Evolutionary conservation across 2,888 invertebrate species (phyloP).

Genomic region (Rotaria magnacalcarata): DNA sequence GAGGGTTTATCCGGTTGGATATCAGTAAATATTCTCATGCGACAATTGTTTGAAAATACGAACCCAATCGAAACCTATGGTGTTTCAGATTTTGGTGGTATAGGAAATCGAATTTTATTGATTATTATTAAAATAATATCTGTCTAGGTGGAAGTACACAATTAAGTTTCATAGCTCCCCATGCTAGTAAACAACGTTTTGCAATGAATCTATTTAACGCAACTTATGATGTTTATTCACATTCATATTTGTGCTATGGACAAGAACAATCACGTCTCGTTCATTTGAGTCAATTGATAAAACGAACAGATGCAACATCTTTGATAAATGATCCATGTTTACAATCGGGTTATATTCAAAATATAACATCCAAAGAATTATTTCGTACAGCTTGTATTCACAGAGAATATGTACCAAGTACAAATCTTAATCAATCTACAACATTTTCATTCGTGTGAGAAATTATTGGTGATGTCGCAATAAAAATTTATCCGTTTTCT

Average conservation of each 20-base stretch:
- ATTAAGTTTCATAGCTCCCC: neutral
- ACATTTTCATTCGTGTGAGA: neutral
- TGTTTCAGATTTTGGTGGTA: conserved; percentile 14
- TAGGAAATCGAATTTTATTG: neutral
- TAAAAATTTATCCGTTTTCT: no score
- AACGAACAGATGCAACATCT: neutral
- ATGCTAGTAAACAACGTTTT: neutral
- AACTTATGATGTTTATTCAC: neutral
- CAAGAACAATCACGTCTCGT: neutral
- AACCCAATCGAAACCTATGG: conserved; percentile 2
- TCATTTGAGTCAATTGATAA: neutral
- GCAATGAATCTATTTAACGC: neutral
- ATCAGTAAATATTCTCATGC: neutral
- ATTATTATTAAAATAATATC: neutral
- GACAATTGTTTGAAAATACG: neutral
- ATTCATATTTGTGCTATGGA: conserved; percentile 22
- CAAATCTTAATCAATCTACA: neutral
- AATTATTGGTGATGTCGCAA: neutral
- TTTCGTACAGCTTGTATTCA: neutral
- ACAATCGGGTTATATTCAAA: neutral
- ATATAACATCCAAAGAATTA: neutral
- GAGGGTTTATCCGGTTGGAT: conserved; percentile 24
- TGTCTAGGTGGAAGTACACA: neutral
- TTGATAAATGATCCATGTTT: neutral
- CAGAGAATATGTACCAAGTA: neutral